These are phyloP conservation scores for Melipona quadrifasciata DNA, from an alignment of 1,140 invertebrate species.

Conservation along the genomic window DNA sequence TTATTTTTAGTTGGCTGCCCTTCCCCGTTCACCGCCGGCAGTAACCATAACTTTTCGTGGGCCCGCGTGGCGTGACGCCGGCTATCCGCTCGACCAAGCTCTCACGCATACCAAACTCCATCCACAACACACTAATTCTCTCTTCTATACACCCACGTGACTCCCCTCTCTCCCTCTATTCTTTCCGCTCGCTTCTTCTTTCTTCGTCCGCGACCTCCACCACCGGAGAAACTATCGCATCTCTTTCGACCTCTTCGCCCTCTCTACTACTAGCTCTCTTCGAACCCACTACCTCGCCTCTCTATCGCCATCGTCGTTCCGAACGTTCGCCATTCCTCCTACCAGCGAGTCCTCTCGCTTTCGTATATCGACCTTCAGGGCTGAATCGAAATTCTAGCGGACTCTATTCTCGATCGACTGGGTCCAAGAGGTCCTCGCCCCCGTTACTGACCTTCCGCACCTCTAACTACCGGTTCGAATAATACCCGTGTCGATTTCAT, in stretches of 20 bases:
- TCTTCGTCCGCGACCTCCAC: not conserved
- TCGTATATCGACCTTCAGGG: conserved; percentile 41
- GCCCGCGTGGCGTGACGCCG: conserved; percentile 76
- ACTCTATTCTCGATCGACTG: conserved; percentile 44
- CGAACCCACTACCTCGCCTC: not conserved
- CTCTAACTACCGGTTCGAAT: conserved; percentile 45
- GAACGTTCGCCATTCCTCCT: conserved; percentile 27
- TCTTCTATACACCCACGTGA: conserved; percentile 59
- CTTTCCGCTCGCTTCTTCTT: conserved; percentile 17
- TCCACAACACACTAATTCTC: conserved; percentile 65
- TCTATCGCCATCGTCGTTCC: conserved; percentile 7
- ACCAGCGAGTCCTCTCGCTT: not conserved
- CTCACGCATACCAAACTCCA: conserved; percentile 74
- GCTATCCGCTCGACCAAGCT: conserved; percentile 74
- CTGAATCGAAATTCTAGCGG: conserved; percentile 49
- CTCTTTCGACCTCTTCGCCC: conserved; percentile 1
- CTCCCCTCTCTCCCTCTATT: conserved; percentile 23
- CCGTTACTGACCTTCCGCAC: conserved; percentile 37
- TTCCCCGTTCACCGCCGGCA: conserved; percentile 70
- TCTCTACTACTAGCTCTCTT: conserved; percentile 15
- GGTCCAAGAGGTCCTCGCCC: conserved; percentile 33
- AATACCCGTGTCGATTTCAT: conserved; percentile 37
- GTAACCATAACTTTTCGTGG: conserved; percentile 79
- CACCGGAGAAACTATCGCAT: not conserved
- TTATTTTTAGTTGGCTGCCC: conserved; percentile 77